These are phyloP conservation scores for Acyrthosiphon pisum DNA, from an alignment of 1,140 invertebrate genomes.

Conservation along the genomic window DNA sequence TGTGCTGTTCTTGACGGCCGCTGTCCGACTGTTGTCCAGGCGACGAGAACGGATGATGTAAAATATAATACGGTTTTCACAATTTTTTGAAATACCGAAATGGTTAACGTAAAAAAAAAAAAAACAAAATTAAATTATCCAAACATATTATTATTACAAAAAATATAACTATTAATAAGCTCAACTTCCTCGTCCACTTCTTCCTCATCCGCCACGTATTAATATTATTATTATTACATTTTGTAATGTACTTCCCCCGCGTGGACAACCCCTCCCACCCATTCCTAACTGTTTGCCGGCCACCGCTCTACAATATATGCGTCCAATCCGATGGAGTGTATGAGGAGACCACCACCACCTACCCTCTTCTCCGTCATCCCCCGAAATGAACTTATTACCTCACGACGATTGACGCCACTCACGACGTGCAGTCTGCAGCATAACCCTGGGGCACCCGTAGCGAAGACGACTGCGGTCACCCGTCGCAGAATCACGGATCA, in stretches of 20 bases:
- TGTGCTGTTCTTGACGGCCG: background rate
- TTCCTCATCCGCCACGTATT: background rate
- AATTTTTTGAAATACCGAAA: slow-evolving; percentile 11
- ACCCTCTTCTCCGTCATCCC: background rate
- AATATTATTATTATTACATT: background rate
- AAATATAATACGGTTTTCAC: background rate
- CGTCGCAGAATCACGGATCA: background rate
- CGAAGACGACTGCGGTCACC: background rate
- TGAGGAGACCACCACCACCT: background rate
- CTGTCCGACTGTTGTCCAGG: background rate
- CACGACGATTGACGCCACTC: background rate
- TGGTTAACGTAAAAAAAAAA: background rate
- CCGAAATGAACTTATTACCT: background rate
- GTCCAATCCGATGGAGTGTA: background rate
- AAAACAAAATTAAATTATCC: background rate
- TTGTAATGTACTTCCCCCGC: background rate
- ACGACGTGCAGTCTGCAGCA: background rate
- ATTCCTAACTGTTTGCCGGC: background rate
- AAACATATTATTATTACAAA: background rate
- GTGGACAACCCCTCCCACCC: background rate
- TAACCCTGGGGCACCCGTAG: background rate
- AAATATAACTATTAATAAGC: background rate
- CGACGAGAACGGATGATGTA: background rate
- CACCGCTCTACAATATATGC: background rate
- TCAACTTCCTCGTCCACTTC: slow-evolving; percentile 6